Conservation (phyloP, 1,140 invertebrate species). For the Drepana arcuata region DNA sequence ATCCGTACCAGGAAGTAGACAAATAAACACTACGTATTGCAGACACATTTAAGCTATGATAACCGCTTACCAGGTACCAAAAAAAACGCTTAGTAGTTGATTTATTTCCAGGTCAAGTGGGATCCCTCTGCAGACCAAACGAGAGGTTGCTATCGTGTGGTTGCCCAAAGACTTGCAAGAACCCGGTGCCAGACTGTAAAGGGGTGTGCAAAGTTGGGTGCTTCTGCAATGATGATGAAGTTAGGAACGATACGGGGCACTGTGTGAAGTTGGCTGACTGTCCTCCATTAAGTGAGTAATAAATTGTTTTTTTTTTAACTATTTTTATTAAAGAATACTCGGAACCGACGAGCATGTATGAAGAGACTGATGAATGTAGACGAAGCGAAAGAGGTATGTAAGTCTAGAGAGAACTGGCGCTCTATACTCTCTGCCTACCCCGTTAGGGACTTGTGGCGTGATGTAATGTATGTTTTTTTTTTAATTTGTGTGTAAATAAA, state of each 20-base stretch:
- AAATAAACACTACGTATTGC: too few species aligned
- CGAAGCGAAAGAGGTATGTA: too few species aligned
- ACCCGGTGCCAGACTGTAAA: slow-evolving; percentile 26
- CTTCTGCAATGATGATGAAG: slow-evolving; percentile 21
- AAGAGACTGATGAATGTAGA: too few species aligned
- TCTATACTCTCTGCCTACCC: too few species aligned
- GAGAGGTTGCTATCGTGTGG: slow-evolving; percentile 27
- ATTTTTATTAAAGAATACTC: not conserved
- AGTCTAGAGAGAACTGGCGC: too few species aligned
- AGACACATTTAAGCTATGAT: too few species aligned
- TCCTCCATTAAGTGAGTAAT: slow-evolving; percentile 21
- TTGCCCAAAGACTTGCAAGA: slow-evolving; percentile 23
- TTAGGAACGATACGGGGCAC: slow-evolving; percentile 20
- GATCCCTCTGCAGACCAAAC: slow-evolving; percentile 14
- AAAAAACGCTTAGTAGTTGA: not conserved
- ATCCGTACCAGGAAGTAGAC: too few species aligned
- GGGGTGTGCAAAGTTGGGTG: slow-evolving; percentile 25
- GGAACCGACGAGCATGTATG: too few species aligned
- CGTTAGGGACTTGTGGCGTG: too few species aligned
- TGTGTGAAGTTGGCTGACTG: slow-evolving; percentile 28
- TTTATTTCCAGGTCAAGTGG: slow-evolving; percentile 17
- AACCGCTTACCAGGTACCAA: too few species aligned
- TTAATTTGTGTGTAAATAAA: too few species aligned
- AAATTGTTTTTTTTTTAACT: not conserved
- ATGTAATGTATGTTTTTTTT: not conserved